A percentile compares a stretch with the other conserved stretches of the same genome.
Conservation (phyloP, 2,888 invertebrate genomes). For the Bruchidius siliquastri region DNA sequence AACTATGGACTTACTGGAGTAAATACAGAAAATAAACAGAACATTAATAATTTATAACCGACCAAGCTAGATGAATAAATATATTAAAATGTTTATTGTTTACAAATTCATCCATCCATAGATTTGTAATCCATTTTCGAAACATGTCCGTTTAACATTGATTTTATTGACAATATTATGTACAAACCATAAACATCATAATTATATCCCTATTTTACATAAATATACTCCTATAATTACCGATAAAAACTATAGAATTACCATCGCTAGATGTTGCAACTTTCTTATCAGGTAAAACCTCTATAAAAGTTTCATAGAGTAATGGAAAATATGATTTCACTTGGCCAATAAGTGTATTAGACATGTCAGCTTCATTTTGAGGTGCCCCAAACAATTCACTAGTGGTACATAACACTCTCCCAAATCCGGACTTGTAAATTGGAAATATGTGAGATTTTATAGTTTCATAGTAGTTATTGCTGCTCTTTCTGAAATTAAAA, state of each 20-base stretch:
- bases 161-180: no score
- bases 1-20: no score
- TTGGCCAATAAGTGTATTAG: constrained; percentile 53
- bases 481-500: background rate
- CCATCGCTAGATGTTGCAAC: constrained; percentile 14
- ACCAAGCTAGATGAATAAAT: no score
- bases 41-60: no score
- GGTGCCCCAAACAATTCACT: constrained; percentile 5
- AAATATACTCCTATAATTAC: no score
- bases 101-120: no score
- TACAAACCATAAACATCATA: no score
- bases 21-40: no score
- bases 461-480: constrained; percentile 8
- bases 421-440: constrained; percentile 19
- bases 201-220: no score
- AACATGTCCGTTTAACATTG: no score
- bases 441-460: constrained; percentile 13
- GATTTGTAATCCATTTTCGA: no score
- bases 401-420: constrained; percentile 11
- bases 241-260: constrained; percentile 4
- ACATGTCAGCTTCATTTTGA: constrained; percentile 3
- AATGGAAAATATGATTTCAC: constrained; percentile 68
- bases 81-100: no score
- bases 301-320: constrained; percentile 79
- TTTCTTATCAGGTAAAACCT: constrained; percentile 57